Conservation (phyloP, 1,140 invertebrate species). For the Drosophila ercepeae region DNA sequence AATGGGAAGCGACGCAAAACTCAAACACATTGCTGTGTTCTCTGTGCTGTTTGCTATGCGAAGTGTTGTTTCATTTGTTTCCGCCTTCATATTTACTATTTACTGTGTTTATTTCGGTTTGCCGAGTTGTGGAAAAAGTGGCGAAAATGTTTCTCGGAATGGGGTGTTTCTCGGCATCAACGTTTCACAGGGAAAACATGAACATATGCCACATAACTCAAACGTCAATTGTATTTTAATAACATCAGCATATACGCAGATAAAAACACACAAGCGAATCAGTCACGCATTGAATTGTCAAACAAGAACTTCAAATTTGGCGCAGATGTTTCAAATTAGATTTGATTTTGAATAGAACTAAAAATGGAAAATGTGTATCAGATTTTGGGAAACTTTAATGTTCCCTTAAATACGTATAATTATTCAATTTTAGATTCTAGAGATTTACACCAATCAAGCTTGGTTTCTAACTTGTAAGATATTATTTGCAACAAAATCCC, state of each 20-base stretch:
- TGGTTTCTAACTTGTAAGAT: no score
- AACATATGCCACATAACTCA: conserved; percentile 43
- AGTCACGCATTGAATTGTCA: conserved; percentile 36
- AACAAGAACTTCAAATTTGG: conserved; percentile 13
- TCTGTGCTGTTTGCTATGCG: background rate
- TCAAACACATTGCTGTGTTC: background rate
- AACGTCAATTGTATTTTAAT: conserved; percentile 80
- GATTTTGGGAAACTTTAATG: background rate
- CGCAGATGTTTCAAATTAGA: conserved; percentile 21
- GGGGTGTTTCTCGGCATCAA: background rate
- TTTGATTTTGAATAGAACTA: background rate
- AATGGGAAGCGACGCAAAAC: background rate
- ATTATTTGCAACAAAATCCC: no score
- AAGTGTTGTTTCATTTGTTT: conserved; percentile 23
- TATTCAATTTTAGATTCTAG: no score
- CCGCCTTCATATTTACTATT: conserved; percentile 6
- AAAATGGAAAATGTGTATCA: background rate
- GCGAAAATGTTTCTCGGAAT: background rate
- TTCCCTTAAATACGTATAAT: no score
- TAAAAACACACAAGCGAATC: conserved; percentile 7
- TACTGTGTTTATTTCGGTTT: conserved; percentile 12
- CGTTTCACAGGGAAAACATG: conserved; percentile 10
- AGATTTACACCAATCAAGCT: no score
- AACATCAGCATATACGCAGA: conserved; percentile 35
- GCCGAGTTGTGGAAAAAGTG: conserved; percentile 1